These are phyloP conservation scores for Etheostoma nigrum DNA, from an alignment of 2,797 vertebrate species.

Conservation along the genomic window DNA sequence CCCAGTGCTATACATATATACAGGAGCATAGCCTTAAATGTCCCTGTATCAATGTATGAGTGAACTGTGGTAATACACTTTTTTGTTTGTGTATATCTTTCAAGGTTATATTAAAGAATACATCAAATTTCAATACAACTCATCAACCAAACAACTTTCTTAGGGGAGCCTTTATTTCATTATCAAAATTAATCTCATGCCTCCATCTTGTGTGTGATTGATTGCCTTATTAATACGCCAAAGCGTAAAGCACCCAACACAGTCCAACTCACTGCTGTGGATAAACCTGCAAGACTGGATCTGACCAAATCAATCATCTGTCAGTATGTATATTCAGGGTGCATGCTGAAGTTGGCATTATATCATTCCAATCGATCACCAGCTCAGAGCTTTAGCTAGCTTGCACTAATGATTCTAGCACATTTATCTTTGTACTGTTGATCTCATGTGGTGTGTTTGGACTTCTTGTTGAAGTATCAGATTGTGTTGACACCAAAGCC, in stretches of 20 bases:
- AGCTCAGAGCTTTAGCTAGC: conserved; percentile 43
- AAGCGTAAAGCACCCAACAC: conserved; percentile 43
- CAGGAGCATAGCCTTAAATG: conserved; percentile 45
- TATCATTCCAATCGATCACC: conserved; percentile 72
- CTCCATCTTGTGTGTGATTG: conserved; percentile 61
- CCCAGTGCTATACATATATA: conserved; percentile 56
- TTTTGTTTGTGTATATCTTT: neutral
- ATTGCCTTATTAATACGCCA: conserved; percentile 73
- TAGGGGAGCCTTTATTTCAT: conserved; percentile 52
- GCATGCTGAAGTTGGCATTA: conserved; percentile 56
- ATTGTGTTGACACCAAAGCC: conserved; percentile 50
- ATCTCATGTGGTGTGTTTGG: conserved; percentile 47
- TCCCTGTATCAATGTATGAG: conserved; percentile 39
- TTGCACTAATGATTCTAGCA: conserved; percentile 48
- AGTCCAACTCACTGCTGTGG: conserved; percentile 55
- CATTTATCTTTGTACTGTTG: conserved; percentile 57
- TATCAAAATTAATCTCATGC: conserved; percentile 56
- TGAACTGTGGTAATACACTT: conserved; percentile 28
- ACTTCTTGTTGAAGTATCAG: conserved; percentile 53
- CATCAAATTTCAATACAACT: conserved; percentile 4
- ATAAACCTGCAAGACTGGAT: conserved; percentile 56
- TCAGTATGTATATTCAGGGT: conserved; percentile 56
- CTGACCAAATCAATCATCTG: conserved; percentile 70
- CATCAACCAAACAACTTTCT: conserved; percentile 6
- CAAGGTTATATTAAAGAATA: neutral